A percentile compares a stretch with the other conserved stretches of the same genome.
Evolutionary conservation across 2,888 invertebrate genomes (phyloP).

Genomic region (Lapara coniferarum): DNA sequence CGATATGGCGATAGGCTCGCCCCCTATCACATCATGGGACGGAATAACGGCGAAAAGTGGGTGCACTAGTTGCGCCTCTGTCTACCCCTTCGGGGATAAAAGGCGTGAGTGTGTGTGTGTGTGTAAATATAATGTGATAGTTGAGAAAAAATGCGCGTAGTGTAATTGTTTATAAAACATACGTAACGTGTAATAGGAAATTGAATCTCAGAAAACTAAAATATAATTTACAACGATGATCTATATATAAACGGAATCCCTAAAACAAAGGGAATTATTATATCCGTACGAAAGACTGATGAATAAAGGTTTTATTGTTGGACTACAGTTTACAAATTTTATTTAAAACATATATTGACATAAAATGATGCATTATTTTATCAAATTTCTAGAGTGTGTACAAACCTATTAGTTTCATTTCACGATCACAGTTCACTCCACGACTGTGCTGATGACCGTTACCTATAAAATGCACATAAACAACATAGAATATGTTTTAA

Average conservation of each 20-base stretch:
- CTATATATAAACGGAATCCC: constrained; percentile 17
- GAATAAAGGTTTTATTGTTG: constrained; percentile 47
- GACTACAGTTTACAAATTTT: constrained; percentile 40
- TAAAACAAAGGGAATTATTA: constrained; percentile 27
- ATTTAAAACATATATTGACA: constrained; percentile 35
- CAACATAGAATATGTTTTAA: constrained; percentile 11
- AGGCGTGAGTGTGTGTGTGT: too few species aligned
- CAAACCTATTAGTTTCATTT: constrained; percentile 27
- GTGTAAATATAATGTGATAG: constrained; percentile 31
- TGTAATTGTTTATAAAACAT: constrained; percentile 18
- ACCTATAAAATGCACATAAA: constrained; percentile 22
- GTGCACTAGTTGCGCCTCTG: too few species aligned
- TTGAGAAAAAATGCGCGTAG: constrained; percentile 10
- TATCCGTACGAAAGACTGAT: constrained; percentile 72
- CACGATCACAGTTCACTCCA: constrained; percentile 9
- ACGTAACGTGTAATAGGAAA: constrained; percentile 11
- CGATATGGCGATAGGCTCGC: too few species aligned
- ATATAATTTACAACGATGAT: constrained; percentile 23
- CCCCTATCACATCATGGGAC: too few species aligned
- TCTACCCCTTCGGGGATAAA: too few species aligned
- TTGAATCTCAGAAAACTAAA: constrained; percentile 6
- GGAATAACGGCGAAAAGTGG: too few species aligned
- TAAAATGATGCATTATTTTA: constrained; percentile 30
- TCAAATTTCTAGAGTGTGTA: constrained; percentile 28
- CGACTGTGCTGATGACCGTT: constrained; percentile 39